Evolutionary conservation across 2,113 vertebrate species (phyloP).

Genomic region (Mus spicilegus): DNA sequence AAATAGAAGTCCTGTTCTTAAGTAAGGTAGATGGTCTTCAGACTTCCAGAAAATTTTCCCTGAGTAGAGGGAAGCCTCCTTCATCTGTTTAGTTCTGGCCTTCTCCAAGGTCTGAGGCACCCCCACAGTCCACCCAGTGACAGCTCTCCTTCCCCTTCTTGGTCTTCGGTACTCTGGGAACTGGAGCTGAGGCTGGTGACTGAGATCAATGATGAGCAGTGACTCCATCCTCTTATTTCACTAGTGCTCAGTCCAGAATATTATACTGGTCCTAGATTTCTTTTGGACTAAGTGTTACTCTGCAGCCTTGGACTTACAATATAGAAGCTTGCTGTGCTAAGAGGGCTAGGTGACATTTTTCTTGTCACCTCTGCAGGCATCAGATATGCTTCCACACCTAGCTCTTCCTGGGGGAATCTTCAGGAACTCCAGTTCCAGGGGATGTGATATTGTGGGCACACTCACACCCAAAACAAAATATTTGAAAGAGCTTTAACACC

Average conservation of each 20-base stretch:
- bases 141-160: neutral
- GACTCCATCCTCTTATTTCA: neutral
- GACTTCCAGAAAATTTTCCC: neutral
- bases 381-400: neutral
- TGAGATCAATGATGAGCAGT: neutral
- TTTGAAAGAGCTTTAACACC: neutral
- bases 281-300: neutral
- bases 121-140: neutral
- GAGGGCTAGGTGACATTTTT: no score
- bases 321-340: neutral
- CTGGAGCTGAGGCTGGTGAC: neutral
- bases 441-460: neutral
- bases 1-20: neutral
- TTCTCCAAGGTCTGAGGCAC: neutral
- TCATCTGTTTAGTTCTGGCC: neutral
- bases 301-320: neutral
- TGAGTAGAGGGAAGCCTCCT: neutral
- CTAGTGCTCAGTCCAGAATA: no score
- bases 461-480: neutral
- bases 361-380: neutral
- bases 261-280: neutral
- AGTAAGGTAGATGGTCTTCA: neutral
- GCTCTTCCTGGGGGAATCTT: neutral
- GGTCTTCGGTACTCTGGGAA: neutral
- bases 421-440: neutral